These are phyloP conservation scores for Nyctibius bracteatus DNA, from an alignment of 2,113 vertebrate species.

Conservation along the genomic window DNA sequence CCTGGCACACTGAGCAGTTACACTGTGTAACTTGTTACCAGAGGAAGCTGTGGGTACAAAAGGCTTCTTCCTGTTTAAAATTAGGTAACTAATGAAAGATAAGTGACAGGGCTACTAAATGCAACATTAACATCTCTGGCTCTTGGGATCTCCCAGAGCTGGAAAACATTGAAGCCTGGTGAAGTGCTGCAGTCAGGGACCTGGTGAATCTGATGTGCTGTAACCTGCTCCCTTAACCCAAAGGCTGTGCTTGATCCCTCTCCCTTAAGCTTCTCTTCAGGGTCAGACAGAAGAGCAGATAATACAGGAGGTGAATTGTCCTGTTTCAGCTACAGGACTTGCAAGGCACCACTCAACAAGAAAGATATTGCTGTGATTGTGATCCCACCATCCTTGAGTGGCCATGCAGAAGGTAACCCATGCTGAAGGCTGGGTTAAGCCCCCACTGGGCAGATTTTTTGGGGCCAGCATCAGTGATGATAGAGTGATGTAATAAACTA, in stretches of 20 bases:
- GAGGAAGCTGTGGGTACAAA: background rate
- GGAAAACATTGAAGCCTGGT: background rate
- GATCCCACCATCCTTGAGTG: background rate
- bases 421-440: background rate
- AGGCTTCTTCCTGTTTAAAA: background rate
- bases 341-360: background rate
- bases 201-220: background rate
- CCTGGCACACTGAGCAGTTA: background rate
- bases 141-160: background rate
- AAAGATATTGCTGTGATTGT: background rate
- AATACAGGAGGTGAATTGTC: background rate
- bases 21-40: background rate
- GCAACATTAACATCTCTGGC: background rate
- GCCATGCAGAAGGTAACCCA: background rate
- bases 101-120: background rate
- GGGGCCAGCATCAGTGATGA: background rate
- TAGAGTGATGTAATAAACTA: background rate
- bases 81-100: background rate
- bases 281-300: background rate
- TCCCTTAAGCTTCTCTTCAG: background rate
- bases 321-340: background rate
- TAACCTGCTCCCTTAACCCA: background rate
- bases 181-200: background rate
- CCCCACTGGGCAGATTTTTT: background rate
- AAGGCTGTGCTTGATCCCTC: background rate